Evolutionary conservation across 2,888 invertebrate genomes (phyloP).

Genomic region (Hermaeophaga mercurialis): DNA sequence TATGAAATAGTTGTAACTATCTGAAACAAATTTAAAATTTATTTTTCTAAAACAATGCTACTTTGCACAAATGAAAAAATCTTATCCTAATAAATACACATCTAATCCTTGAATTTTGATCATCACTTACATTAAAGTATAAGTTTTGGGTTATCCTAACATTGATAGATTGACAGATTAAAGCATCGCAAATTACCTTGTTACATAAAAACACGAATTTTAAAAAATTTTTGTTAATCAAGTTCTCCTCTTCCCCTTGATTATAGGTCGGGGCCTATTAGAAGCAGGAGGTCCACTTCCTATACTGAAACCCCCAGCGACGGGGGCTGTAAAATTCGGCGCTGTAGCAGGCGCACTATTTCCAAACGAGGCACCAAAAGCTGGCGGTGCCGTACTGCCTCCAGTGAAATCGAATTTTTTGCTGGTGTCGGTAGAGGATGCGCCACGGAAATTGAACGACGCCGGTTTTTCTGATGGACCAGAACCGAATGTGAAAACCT

Average conservation of each 20-base stretch:
- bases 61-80: too few relatives aligned
- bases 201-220: background rate
- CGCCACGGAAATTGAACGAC: constrained; percentile 34
- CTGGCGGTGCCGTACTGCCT: constrained; percentile 26
- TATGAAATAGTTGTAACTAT: too few relatives aligned
- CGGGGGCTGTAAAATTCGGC: constrained; percentile 28
- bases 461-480: constrained; percentile 23
- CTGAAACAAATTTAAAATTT: too few relatives aligned
- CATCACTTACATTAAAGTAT: background rate
- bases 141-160: background rate
- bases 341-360: constrained; percentile 11
- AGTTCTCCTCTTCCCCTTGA: constrained; percentile 49
- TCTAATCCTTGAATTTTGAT: background rate
- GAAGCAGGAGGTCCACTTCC: constrained; percentile 56
- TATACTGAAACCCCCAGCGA: constrained; percentile 58
- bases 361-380: constrained; percentile 33
- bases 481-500: constrained; percentile 12
- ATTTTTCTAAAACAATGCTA: too few relatives aligned
- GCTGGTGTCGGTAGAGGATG: constrained; percentile 23
- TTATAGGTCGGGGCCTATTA: constrained; percentile 53
- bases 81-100: too few relatives aligned
- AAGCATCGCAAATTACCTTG: background rate
- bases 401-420: constrained; percentile 39
- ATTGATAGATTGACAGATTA: background rate
- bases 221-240: constrained; percentile 33